Evolutionary conservation across 2,888 invertebrate species (phyloP), one percentile per base, ranked within the genome.

Genomic region (Lithophane ornitopus): DNA sequence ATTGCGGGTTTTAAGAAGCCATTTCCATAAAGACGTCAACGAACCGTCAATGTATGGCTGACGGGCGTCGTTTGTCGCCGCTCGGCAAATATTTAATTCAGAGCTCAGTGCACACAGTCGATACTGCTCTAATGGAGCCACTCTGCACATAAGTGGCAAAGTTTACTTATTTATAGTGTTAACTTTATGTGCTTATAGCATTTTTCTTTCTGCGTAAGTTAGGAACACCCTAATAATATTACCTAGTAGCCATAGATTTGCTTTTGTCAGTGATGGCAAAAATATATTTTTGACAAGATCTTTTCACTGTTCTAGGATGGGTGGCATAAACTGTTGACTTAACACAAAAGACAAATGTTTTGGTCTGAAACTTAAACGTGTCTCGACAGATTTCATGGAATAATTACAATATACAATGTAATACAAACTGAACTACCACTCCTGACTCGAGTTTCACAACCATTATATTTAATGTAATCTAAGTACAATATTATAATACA

Each of bases 81-180:
- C 70, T 72, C 67, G 4, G 78, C 67, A 74, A 72, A 90, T 91
- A 88, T 90, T 88, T 90, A 90, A 91, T 91, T 90, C 90, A 89
- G 82, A 54, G 78, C 88, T 85, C 89, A 87, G 82, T 66, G 80
- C 88, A 54, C 67, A 67, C 39, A 87, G 85, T 86, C 89, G 89
- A 89, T 90, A 85, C 87, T 41, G 63, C 61, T 56, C 72, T 75
- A 76, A 84, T 78, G 63, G 80, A 75, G 76, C 44, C 62, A 67
- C 72, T 52, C 66, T 65, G 66, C 73, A 66, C 63, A 71, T 71
- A 46, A 41, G 58, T 59, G 56, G 39, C 44, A 6, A 12, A 56
- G 19, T 70, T 73, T 77, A 70, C 41, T 67, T 70, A 59, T n/a
- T 46, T 41, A 19, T 66, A 34, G 46, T 61, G 39, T 39, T 12